A percentile compares a stretch with the other conserved stretches of the same genome.
Evolutionary conservation across 2,113 vertebrate genomes (phyloP).

Genomic region (Toxotes chatareus): DNA sequence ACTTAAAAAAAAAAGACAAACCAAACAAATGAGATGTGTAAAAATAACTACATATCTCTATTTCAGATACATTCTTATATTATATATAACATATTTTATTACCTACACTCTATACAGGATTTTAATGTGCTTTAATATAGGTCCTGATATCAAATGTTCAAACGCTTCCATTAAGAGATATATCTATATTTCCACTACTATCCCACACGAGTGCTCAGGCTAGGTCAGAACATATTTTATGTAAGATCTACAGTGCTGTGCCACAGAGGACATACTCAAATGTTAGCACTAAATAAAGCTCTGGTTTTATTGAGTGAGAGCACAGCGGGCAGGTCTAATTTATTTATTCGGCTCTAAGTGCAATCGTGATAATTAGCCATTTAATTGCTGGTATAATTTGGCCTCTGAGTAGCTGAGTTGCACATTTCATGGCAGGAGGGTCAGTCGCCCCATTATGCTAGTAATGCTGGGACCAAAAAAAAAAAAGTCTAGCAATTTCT

Average conservation of each 20-base stretch:
- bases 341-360: constrained; percentile 42
- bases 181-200: constrained; percentile 54
- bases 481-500: constrained; percentile 21
- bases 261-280: constrained; percentile 19
- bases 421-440: constrained; percentile 22
- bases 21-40: not conserved
- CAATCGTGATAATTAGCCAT: constrained; percentile 45
- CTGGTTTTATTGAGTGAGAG: constrained; percentile 35
- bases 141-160: constrained; percentile 18
- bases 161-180: constrained; percentile 17
- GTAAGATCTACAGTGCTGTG: constrained; percentile 40
- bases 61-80: not conserved
- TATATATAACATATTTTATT: not conserved
- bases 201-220: constrained; percentile 54
- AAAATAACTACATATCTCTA: not conserved
- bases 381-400: constrained; percentile 59
- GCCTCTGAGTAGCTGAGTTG: constrained; percentile 28
- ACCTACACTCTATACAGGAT: not conserved
- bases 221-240: constrained; percentile 62
- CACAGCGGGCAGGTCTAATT: constrained; percentile 23
- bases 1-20: not conserved
- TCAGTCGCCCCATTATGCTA: not conserved
- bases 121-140: not conserved
- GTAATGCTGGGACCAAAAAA: constrained; percentile 23
- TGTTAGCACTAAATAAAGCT: constrained; percentile 19